Percentiles rank a stretch among this genome's conserved stretches.
phyloP scores from a whole-genome alignment of 92 coral and sea anemone genomes.

The Hydrozoanthus gracilis region DNA sequence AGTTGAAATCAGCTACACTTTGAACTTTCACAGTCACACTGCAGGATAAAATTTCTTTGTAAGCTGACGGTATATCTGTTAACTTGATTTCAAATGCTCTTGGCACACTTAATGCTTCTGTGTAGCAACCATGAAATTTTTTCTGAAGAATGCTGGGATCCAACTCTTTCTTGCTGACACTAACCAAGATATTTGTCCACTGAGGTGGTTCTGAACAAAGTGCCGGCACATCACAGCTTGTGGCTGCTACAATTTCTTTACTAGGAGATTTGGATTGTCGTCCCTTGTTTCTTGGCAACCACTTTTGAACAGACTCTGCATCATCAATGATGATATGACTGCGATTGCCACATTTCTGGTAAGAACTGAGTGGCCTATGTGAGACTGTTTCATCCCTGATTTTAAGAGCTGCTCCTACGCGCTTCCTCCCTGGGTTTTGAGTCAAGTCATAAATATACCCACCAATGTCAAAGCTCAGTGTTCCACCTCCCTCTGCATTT shows the following conservation, averaged over 20 bases:
- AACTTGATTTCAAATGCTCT: constrained; percentile 51
- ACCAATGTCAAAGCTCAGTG: constrained; percentile 47
- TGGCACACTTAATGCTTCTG: constrained; percentile 52
- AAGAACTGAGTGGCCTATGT: not conserved
- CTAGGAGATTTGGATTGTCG: not conserved
- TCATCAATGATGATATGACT: constrained; percentile 28
- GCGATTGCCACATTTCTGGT: not conserved
- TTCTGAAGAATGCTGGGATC: constrained; percentile 24
- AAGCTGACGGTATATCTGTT: not conserved
- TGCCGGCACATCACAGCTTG: not conserved
- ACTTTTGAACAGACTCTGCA: not conserved
- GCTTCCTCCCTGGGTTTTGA: not conserved
- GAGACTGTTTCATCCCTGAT: not conserved
- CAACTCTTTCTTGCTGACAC: constrained; percentile 25
- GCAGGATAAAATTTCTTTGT: not conserved
- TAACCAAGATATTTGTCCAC: not conserved
- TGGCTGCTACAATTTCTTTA: not conserved
- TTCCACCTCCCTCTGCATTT: not conserved
- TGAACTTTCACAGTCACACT: constrained; percentile 1
- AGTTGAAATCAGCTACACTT: not conserved
- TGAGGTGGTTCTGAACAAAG: not conserved
- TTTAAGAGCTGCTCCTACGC: not conserved
- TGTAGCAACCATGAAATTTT: constrained; percentile 50
- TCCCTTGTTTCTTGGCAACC: not conserved
- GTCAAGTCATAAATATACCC: constrained; percentile 44